These are phyloP conservation scores for Tenthredo scrophulariae DNA, from an alignment of 2,888 invertebrate species.

Conservation along the genomic window DNA sequence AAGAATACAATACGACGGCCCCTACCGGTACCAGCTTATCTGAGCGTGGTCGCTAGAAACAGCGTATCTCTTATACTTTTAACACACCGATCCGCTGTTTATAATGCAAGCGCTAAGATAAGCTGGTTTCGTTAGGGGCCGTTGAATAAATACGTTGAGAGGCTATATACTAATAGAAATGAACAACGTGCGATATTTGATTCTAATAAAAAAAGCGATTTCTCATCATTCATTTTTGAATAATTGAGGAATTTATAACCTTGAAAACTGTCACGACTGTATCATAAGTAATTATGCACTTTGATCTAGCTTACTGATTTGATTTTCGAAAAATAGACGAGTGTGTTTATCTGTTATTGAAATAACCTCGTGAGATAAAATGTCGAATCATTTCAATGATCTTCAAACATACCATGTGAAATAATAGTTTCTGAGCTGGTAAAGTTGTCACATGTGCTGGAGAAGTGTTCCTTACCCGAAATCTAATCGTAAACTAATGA, in stretches of 20 bases:
- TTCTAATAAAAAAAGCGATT: background rate
- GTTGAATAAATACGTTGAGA: no score
- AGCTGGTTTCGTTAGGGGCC: no score
- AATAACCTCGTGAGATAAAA: background rate
- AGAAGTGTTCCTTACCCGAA: background rate
- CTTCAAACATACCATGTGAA: constrained; percentile 28
- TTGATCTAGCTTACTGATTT: background rate
- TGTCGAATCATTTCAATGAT: background rate
- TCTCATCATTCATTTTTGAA: background rate
- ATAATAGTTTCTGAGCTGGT: background rate
- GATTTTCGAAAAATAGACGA: background rate
- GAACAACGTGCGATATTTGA: background rate
- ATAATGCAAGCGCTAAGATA: no score
- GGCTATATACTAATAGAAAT: background rate
- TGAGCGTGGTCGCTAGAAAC: no score
- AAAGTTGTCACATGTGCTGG: background rate
- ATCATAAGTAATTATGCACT: background rate
- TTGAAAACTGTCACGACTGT: background rate
- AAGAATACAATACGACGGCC: background rate
- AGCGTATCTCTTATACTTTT: no score
- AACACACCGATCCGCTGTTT: no score
- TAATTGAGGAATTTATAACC: background rate
- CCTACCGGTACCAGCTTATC: no score
- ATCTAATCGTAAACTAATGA: background rate
- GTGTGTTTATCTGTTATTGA: background rate